phyloP scores from a whole-genome alignment of 2,113 vertebrate genomes.

The Sylvia atricapilla region DNA sequence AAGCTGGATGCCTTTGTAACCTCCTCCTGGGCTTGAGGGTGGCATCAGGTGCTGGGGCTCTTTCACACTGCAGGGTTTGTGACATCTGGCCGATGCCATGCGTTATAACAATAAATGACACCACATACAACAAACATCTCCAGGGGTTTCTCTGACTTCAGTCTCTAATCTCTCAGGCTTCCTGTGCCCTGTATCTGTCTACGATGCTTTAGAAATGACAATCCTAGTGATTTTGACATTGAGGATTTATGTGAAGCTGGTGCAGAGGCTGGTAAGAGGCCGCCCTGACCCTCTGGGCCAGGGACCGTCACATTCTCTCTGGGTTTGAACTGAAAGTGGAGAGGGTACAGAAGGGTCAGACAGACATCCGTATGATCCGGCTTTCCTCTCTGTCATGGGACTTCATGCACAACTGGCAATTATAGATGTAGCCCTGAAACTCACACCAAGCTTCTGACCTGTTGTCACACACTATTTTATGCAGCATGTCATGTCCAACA shows the following conservation, averaged over 20 bases:
- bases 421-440: background rate
- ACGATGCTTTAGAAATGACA: background rate
- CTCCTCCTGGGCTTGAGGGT: background rate
- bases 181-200: background rate
- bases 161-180: background rate
- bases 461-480: background rate
- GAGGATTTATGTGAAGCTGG: background rate
- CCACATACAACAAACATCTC: background rate
- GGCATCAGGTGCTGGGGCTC: background rate
- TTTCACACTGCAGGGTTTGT: background rate
- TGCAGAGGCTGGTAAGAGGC: background rate
- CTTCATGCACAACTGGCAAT: background rate
- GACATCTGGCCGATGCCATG: background rate
- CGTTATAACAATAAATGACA: background rate
- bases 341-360: background rate
- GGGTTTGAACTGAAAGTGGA: background rate
- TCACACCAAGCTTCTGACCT: background rate
- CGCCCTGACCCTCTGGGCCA: fast-evolving
- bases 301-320: fast-evolving
- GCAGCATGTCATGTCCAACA: background rate
- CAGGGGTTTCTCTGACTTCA: background rate
- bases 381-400: background rate
- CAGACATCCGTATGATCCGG: fast-evolving
- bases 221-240: background rate
- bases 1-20: background rate